Conservation (phyloP, 1,140 invertebrate genomes). For the Drosophila tsacasi region DNA sequence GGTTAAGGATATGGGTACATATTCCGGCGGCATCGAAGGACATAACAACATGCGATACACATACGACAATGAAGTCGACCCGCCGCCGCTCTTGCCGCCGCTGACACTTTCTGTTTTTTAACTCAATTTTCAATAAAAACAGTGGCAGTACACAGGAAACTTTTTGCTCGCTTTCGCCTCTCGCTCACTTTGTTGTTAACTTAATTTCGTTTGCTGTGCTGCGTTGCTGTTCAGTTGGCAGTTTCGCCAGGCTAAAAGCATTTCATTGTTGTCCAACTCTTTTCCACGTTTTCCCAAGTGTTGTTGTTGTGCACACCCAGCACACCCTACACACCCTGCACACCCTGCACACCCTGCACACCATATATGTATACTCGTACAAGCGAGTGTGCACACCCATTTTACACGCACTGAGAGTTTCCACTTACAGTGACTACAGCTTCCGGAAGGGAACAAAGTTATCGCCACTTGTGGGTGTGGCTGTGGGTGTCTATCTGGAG, state of each 20-base stretch:
- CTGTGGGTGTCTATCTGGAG: not conserved
- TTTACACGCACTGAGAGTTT: conserved; percentile 76
- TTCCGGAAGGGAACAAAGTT: conserved; percentile 22
- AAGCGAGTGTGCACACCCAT: conserved; percentile 27
- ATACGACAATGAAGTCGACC: conserved; percentile 34
- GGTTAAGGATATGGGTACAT: not conserved
- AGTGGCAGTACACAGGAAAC: conserved; percentile 65
- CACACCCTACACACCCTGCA: conserved; percentile 3
- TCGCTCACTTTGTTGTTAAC: conserved; percentile 71
- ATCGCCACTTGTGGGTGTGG: conserved; percentile 12
- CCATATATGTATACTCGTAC: no score
- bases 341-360: conserved; percentile 2
- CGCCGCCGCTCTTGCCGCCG: conserved; percentile 4
- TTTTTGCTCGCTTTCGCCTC: conserved; percentile 44
- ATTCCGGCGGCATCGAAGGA: conserved; percentile 2
- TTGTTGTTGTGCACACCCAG: conserved; percentile 26
- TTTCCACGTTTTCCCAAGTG: conserved; percentile 9
- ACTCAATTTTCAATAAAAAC: conserved; percentile 81
- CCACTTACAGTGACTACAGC: conserved; percentile 53
- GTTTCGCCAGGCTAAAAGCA: conserved; percentile 72
- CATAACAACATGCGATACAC: conserved; percentile 19
- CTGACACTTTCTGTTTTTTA: conserved; percentile 78
- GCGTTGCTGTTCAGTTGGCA: conserved; percentile 43
- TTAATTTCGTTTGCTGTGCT: conserved; percentile 65
- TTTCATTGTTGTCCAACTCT: conserved; percentile 81